phyloP scores from a whole-genome alignment of 2,113 vertebrate species.

The Gambusia holbrooki region DNA sequence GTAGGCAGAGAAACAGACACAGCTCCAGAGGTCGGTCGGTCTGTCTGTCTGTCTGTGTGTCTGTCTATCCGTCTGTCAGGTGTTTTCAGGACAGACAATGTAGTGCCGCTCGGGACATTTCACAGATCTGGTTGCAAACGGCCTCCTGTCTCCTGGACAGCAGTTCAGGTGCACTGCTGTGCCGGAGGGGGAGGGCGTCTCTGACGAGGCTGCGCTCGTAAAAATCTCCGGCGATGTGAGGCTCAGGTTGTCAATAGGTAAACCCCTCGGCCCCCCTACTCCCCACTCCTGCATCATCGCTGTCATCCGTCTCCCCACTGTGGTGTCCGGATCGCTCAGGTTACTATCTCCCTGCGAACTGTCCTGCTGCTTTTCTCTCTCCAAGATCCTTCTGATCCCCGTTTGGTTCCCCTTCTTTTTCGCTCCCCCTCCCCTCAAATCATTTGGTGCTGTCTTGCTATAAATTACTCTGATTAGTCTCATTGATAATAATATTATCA shows the following conservation, averaged over 20 bases:
- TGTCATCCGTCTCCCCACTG: conserved; percentile 45
- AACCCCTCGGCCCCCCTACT: conserved; percentile 22
- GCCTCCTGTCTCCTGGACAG: conserved; percentile 66
- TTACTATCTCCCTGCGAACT: conserved; percentile 33
- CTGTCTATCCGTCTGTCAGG: conserved; percentile 82
- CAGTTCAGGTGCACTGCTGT: conserved; percentile 52
- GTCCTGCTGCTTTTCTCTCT: conserved; percentile 23
- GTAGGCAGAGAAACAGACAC: conserved; percentile 81
- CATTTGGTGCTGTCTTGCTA: conserved; percentile 30
- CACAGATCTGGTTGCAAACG: conserved; percentile 69
- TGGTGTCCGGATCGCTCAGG: conserved; percentile 50
- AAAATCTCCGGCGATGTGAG: conserved; percentile 67
- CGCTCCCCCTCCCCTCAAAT: conserved; percentile 27
- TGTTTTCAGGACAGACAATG: conserved; percentile 78
- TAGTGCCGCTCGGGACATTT: conserved; percentile 72
- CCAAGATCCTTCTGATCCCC: conserved; percentile 16
- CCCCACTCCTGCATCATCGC: conserved; percentile 13
- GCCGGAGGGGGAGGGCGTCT: conserved; percentile 56
- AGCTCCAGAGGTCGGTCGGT: conserved; percentile 82
- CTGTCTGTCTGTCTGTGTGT: conserved; percentile 87
- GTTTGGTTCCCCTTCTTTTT: conserved; percentile 23
- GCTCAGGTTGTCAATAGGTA: conserved; percentile 77
- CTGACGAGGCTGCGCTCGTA: conserved; percentile 60
- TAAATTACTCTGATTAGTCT: conserved; percentile 24
- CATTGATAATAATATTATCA: conserved; percentile 26